These are phyloP conservation scores for Mercenaria mercenaria DNA, from an alignment of 1,140 invertebrate genomes.

Conservation along the genomic window DNA sequence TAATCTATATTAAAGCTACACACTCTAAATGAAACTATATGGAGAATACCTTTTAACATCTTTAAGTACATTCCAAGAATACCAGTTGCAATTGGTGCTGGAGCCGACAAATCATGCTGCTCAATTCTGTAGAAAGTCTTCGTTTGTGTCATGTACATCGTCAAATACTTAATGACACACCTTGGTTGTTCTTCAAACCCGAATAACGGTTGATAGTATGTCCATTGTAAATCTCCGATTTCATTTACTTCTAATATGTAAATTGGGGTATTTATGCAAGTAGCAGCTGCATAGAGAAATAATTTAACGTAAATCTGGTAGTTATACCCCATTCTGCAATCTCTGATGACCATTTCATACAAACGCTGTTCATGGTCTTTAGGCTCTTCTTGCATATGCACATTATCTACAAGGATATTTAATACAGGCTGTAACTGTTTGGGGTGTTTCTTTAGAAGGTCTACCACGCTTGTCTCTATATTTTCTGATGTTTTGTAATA, in stretches of 20 bases:
- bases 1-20: too few relatives aligned
- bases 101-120: neutral
- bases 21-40: neutral
- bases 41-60: neutral
- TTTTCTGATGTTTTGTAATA: neutral
- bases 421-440: neutral
- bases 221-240: neutral
- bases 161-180: neutral
- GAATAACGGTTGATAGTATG: neutral
- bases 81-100: neutral
- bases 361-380: neutral
- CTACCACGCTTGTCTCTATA: neutral
- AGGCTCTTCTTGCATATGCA: neutral
- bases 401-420: neutral
- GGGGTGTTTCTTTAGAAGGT: neutral
- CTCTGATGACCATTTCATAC: neutral
- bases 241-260: neutral
- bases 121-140: neutral
- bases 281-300: neutral
- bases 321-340: neutral
- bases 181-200: neutral
- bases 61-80: neutral
- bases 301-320: neutral
- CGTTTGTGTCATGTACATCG: neutral
- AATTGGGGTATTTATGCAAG: neutral